Evolutionary conservation across 2,113 vertebrate species (phyloP), one percentile per base, ranked within the genome.

Genomic region (Ramphastos sulfuratus): DNA sequence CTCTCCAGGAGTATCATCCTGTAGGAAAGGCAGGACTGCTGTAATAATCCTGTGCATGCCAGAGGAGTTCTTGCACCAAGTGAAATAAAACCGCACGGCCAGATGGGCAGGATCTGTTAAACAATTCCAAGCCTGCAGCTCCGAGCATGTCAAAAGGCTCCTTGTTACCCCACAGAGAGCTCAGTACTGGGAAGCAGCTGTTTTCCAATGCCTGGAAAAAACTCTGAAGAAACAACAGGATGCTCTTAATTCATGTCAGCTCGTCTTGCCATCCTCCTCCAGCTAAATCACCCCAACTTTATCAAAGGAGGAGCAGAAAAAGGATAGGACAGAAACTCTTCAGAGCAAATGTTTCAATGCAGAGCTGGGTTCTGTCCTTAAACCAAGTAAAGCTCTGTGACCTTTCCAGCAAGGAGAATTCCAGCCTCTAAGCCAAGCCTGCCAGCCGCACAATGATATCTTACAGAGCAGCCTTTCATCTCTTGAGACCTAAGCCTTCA

Each of bases 21-120:
- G 33, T 64, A 87, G 84, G 74, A 87, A 55, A 70, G 63, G 42
- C 59, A 91, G 69, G 56, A 54, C 10, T 77, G 60, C 46, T 6
- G 2, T 21, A 31, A 27, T 55, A 67, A 75, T 79, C 59, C 67
- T 30, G 25, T 1, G 4, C 11, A 60, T 4, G 3, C 30, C 67
- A 2, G 14, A 1, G 0, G 69, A 69, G 35, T 71, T 71, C 56
- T 48, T 85, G 31, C 82, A 27, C 42, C 52, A 65, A 58, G 42
- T 89, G 58, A 77, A 92, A 63, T 61, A 71, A 92, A 96, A 81
- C 61, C 4, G 1, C 0, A 0, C 66, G 69, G 39, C 93, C 92
- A 92, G 91, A 93, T 52, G 75, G 82, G 85, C 84, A 94, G 65
- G 61, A 83, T 78, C 87, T 78, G 89, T 77, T 74, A 58, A 93